Base-by-base conservation (phyloP, 2,888 invertebrate genomes). In the Acrocyrtus sp. region DNA sequence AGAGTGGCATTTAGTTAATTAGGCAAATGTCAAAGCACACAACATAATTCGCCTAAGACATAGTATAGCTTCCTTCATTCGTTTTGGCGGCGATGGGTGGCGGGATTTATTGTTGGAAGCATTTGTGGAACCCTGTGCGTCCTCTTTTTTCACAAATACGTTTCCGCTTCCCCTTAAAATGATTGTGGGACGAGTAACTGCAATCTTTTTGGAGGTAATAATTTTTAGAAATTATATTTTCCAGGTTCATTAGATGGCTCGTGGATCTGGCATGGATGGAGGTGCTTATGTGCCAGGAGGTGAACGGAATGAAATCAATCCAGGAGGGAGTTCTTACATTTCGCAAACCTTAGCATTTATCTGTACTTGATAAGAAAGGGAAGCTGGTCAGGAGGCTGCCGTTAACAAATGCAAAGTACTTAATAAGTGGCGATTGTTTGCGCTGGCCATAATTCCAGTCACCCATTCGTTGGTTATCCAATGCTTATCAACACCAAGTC, bases 21-120 rank as follows among this genome's bases (percentile, higher is more conserved):
- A n/a, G n/a, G n/a, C n/a, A n/a, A n/a, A n/a, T n/a, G n/a, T n/a
- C n/a, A n/a, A n/a, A n/a, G n/a, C n/a, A n/a, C n/a, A n/a, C n/a
- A n/a, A n/a, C 72, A 77, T 62, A 58, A 78, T 74, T 76, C 74
- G 77, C 21, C 70, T 70, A 41, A 65, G 80, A 27, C 72, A 81
- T 81, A 79, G 22, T 69, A 81, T 81, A 79, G 81, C 47, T 41
- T 78, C 45, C 68, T 78, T 27, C 65, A 72, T 17, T 74, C 72
- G 21, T 76, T 80, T 81, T 81, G 80, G 78, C 60, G 81, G 80
- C 80, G 81, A 58, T 81, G 81, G 81, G 69, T 81, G 78, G 74
- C 76, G 8, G 81, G 80, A 2, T 81, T 81, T 54, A 51, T 79
- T n/a, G 48, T 78, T 12, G 81, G 81, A 69, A 69, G 75, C 51